A percentile compares a stretch with the other conserved stretches of the same genome.
Conservation (phyloP, 2,797 vertebrate genomes). For the Linurgus olivaceus region DNA sequence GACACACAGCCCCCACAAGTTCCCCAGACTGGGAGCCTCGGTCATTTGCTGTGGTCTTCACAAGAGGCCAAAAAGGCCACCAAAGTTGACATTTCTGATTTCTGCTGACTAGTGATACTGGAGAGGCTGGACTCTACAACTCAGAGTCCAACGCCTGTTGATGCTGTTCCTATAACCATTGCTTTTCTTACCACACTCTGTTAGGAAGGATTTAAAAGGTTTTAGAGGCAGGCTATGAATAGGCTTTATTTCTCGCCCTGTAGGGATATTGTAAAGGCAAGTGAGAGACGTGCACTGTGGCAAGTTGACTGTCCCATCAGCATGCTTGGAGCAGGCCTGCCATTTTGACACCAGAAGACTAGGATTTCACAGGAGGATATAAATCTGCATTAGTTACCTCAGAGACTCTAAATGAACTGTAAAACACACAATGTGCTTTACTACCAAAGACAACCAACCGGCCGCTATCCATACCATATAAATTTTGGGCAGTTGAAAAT, state of each 20-base stretch:
- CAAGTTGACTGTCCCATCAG: not conserved
- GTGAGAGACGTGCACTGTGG: fast-evolving
- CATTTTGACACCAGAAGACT: not conserved
- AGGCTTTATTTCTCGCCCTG: not conserved
- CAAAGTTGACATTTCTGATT: not conserved
- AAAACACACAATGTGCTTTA: not conserved
- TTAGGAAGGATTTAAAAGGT: not conserved
- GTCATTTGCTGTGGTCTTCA: not conserved
- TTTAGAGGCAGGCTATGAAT: not conserved
- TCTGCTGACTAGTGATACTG: not conserved
- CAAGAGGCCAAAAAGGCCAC: not conserved
- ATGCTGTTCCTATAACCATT: not conserved
- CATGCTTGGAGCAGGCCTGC: not conserved
- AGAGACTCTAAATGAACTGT: not conserved
- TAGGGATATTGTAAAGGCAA: not conserved
- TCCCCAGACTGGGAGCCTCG: fast-evolving
- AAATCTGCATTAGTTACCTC: not conserved
- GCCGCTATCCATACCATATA: not conserved
- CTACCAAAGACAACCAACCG: not conserved
- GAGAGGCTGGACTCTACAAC: not conserved
- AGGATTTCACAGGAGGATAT: not conserved
- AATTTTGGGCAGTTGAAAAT: not conserved
- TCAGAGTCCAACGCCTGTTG: not conserved
- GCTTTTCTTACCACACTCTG: not conserved
- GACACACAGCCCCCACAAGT: too few relatives aligned